phyloP scores from a whole-genome alignment of 1,140 invertebrate species.

The Proales similis region DNA sequence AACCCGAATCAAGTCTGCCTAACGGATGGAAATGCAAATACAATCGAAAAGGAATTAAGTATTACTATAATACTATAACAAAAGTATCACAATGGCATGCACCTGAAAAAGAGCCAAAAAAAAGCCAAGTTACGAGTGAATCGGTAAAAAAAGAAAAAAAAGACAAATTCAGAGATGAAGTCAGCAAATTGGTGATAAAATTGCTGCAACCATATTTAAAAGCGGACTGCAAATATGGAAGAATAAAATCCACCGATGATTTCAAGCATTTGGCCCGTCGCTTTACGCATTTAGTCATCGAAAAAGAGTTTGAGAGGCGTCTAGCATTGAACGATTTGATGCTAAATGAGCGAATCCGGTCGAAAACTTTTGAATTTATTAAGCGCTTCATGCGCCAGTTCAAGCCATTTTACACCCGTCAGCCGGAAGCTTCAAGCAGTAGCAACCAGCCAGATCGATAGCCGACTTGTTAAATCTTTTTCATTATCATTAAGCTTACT shows the following conservation, averaged over 20 bases:
- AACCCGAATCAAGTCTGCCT: not conserved
- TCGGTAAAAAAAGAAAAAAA: conserved; percentile 55
- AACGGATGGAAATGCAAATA: conserved; percentile 21
- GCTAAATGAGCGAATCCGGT: conserved; percentile 10
- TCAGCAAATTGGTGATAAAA: conserved; percentile 68
- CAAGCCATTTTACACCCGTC: conserved; percentile 55
- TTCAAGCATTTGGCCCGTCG: conserved; percentile 91
- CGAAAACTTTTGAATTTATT: conserved; percentile 72
- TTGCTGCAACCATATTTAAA: conserved; percentile 81
- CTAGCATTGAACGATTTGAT: conserved; percentile 12
- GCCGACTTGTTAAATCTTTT: too few species aligned
- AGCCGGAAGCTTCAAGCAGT: too few species aligned
- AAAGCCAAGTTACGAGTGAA: conserved; percentile 48
- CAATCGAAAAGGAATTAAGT: conserved; percentile 63
- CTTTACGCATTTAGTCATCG: conserved; percentile 91
- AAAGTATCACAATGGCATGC: conserved; percentile 79
- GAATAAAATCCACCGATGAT: conserved; percentile 79
- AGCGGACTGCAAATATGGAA: conserved; percentile 70
- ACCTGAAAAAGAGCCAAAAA: conserved; percentile 53
- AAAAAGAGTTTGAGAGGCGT: conserved; percentile 73
- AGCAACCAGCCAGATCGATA: too few species aligned
- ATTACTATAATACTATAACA: conserved; percentile 80
- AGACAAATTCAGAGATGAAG: conserved; percentile 28
- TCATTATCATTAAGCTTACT: too few species aligned
- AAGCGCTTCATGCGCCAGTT: conserved; percentile 92